Evolutionary conservation across 2,888 invertebrate genomes (phyloP), one percentile per base, ranked within the genome.

Genomic region (Amphipoea oculea): DNA sequence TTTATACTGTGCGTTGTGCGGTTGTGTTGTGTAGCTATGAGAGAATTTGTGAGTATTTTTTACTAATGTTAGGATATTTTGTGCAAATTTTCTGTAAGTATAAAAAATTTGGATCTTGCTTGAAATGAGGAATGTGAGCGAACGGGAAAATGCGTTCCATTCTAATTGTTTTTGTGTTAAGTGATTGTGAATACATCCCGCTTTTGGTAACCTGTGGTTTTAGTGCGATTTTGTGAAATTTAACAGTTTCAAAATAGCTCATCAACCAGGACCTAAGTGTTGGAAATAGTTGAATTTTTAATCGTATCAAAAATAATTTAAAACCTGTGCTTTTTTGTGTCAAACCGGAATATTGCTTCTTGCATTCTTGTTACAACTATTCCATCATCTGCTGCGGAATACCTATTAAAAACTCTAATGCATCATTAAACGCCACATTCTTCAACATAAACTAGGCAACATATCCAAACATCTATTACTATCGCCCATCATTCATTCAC

Each of bases 11-110:
- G 79, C 76, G 83, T 85, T 88, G 88, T 80, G 77, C 80, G 75
- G 84, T 84, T 78, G 83, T 86, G 86, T 89, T 73, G 66, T 78
- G 81, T 83, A 73, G 86, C 85, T 81, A 93, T 92, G 92, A 88
- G 89, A 85, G 93, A 94, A 54, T 93, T 90, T 86, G 94, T 94
- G 84, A 94, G 94, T 94, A 87, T 76, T 74, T 67, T 68, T 57
- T 17, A 20, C 1, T 36, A 66, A 66, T 60, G 4, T n/a, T 71
- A 36, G 0, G 14, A 29, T 29, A 4, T 60, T 14, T 60, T 29
- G 54, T 45, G 51, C 17, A 29, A 9, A 40, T 62, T 29, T 66
- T 23, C n/a, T 57, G 57, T 57, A 23, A 23, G 23, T 40, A 29
- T 29, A 66, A 51, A 29, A 69, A 48, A 20, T 12, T 4, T 48